These are phyloP conservation scores for Psococerastis gibbosa DNA, from an alignment of 2,888 invertebrate genomes.

Conservation along the genomic window DNA sequence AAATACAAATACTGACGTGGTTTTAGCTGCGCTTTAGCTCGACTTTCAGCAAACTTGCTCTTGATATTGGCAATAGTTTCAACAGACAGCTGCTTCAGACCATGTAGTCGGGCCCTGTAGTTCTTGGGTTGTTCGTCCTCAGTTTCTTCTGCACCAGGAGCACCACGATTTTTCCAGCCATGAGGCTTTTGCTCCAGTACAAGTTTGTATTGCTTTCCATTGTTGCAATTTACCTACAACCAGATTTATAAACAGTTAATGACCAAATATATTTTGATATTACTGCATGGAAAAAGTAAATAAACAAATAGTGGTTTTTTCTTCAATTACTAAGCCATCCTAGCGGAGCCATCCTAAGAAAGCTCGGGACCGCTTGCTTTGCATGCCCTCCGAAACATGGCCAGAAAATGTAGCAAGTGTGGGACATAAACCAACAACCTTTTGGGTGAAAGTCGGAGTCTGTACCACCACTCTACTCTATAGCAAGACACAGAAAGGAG, in stretches of 20 bases:
- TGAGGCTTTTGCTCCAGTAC: conserved; percentile 15
- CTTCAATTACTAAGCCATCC: too few species aligned
- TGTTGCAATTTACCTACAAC: conserved; percentile 44
- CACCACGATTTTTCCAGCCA: conserved; percentile 22
- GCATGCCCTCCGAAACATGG: too few species aligned
- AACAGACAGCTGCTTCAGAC: conserved; percentile 45
- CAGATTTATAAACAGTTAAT: conserved; percentile 7
- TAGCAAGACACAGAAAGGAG: too few species aligned
- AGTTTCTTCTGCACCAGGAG: conserved; percentile 9
- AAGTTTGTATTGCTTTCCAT: conserved; percentile 55
- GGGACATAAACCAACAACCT: too few species aligned
- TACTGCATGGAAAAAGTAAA: too few species aligned
- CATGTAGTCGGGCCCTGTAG: conserved; percentile 35
- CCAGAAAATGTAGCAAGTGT: too few species aligned
- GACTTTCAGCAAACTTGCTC: conserved; percentile 36
- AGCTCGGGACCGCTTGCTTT: too few species aligned
- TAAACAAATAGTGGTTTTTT: too few species aligned
- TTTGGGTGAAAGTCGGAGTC: too few species aligned
- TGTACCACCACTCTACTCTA: too few species aligned
- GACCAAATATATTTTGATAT: conserved; percentile 11
- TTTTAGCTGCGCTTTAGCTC: conserved; percentile 1
- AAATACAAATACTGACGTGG: conserved; percentile 10
- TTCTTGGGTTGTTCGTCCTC: conserved; percentile 23
- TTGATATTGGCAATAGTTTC: conserved; percentile 44
- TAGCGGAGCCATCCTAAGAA: too few species aligned